Conservation (phyloP, 2,113 vertebrate genomes). For the Rutilus rutilus region DNA sequence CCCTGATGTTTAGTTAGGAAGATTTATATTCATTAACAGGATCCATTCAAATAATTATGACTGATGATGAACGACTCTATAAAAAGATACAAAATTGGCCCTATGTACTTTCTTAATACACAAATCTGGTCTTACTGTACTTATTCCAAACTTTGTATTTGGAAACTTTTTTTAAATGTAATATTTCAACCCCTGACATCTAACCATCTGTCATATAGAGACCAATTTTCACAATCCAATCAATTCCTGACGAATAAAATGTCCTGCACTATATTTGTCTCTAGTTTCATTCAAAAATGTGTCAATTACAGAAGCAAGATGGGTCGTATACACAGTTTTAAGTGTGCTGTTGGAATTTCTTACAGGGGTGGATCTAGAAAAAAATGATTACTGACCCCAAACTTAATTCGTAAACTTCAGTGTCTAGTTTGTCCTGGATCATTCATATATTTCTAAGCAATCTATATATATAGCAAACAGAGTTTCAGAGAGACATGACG, state of each 20-base stretch:
- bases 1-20: slow-evolving; percentile 10
- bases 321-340: too few species aligned
- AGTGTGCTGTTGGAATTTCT: neutral
- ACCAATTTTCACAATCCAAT: neutral
- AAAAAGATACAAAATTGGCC: neutral
- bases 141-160: neutral
- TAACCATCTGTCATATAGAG: neutral
- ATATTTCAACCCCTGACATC: neutral
- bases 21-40: neutral
- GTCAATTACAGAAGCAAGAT: neutral
- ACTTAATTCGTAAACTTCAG: neutral
- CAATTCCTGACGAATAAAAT: neutral
- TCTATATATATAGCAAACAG: neutral
- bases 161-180: neutral
- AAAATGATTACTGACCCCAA: neutral
- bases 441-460: neutral
- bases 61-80: neutral
- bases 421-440: neutral
- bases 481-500: neutral
- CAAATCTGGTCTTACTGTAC: neutral
- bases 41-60: neutral
- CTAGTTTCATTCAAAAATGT: neutral
- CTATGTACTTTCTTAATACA: neutral
- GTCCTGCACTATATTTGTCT: neutral
- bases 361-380: too few species aligned